Conservation (phyloP, 2,797 vertebrate genomes). For the Oophaga sylvatica region DNA sequence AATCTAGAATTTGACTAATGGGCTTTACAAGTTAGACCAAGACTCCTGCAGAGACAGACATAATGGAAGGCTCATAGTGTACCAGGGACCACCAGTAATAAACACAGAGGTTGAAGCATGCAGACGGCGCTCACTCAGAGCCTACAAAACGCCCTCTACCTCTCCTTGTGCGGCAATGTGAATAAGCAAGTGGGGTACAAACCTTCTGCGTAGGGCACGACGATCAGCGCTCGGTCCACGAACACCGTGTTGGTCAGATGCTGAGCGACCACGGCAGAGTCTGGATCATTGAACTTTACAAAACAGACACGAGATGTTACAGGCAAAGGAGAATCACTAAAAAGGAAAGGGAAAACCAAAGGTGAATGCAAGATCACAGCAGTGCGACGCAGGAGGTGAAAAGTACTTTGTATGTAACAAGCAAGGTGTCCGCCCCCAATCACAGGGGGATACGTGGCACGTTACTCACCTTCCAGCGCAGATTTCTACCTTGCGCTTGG, state of each 20-base stretch:
- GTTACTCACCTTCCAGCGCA: conserved; percentile 8
- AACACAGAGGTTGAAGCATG: conserved; percentile 64
- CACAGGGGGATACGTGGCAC: background rate
- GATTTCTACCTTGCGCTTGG: background rate
- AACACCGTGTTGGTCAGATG: conserved; percentile 99
- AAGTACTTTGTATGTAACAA: background rate
- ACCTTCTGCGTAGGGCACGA: conserved; percentile 99
- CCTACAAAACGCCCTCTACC: conserved; percentile 66
- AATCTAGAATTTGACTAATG: background rate
- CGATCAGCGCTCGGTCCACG: conserved; percentile 99
- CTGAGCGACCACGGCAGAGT: conserved; percentile 97
- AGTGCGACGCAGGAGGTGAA: background rate
- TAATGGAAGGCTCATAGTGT: conserved; percentile 70
- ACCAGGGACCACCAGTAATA: conserved; percentile 77
- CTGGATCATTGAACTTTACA: conserved; percentile 99
- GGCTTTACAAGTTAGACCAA: background rate
- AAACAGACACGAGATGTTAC: conserved; percentile 99
- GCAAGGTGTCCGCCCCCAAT: background rate
- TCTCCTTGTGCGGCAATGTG: conserved; percentile 57
- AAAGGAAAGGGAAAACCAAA: conserved; percentile 71
- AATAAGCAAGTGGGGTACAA: conserved; percentile 81
- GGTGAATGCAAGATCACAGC: conserved; percentile 22
- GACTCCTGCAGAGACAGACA: background rate
- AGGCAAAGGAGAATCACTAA: conserved; percentile 99
- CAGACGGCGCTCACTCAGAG: conserved; percentile 64